Percentiles rank a stretch among this genome's conserved stretches.
phyloP scores from a whole-genome alignment of 2,797 vertebrate genomes.

The Atherinosoma microstoma region DNA sequence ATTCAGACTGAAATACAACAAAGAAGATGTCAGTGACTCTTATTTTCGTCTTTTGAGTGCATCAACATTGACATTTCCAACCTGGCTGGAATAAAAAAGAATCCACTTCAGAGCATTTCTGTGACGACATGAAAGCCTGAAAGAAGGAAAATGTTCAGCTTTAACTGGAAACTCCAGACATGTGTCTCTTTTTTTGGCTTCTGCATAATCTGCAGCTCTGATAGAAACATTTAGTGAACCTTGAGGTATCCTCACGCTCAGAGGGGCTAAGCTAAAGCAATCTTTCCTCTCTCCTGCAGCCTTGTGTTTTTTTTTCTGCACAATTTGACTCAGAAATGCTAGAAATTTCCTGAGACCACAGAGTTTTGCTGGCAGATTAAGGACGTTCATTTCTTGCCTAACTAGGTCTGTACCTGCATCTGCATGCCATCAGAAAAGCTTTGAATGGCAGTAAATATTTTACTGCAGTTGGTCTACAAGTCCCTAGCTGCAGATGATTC shows the following conservation, averaged over 20 bases:
- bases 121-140: background rate
- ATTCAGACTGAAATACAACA: constrained; percentile 10
- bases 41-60: too few relatives aligned
- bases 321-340: constrained; percentile 20
- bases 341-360: constrained; percentile 10
- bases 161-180: constrained; percentile 33
- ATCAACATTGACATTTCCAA: too few relatives aligned
- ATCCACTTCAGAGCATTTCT: constrained; percentile 2
- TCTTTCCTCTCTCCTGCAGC: constrained; percentile 13
- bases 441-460: constrained; percentile 49
- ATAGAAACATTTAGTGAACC: constrained; percentile 62
- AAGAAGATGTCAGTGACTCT: constrained; percentile 3
- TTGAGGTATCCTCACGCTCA: constrained; percentile 33
- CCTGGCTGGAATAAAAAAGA: background rate
- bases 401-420: constrained; percentile 30
- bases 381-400: constrained; percentile 17
- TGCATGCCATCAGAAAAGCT: constrained; percentile 36
- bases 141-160: constrained; percentile 9
- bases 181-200: constrained; percentile 31
- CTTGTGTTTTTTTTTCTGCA: background rate
- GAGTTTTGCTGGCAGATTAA: constrained; percentile 14
- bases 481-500: constrained; percentile 62
- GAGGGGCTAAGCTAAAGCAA: constrained; percentile 29
- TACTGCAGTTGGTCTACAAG: constrained; percentile 49
- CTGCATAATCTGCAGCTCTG: constrained; percentile 57